These are phyloP conservation scores for Pseudomugil gertrudae DNA, from an alignment of 2,797 vertebrate species.

Conservation along the genomic window DNA sequence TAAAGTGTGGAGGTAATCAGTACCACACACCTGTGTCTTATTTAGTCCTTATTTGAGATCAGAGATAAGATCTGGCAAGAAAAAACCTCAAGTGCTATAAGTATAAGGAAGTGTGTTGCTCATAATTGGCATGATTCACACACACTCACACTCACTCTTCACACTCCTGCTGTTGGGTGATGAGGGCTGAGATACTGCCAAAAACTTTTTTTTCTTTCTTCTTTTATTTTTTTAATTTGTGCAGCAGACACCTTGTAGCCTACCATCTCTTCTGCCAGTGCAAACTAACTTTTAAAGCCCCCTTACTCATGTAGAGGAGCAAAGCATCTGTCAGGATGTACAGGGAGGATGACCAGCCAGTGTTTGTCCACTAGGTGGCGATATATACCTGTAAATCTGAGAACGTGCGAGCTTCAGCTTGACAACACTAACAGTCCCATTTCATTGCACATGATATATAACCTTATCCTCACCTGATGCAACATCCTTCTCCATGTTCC, in stretches of 20 bases:
- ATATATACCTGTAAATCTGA: slow-evolving; percentile 53
- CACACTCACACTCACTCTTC: slow-evolving; percentile 60
- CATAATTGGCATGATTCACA: slow-evolving; percentile 64
- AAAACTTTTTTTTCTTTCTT: slow-evolving; percentile 29
- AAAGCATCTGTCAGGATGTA: slow-evolving; percentile 14
- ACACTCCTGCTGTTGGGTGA: slow-evolving; percentile 59
- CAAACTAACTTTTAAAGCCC: neutral
- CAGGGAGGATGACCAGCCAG: neutral
- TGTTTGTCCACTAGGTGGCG: slow-evolving; percentile 76
- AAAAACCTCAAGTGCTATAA: slow-evolving; percentile 53
- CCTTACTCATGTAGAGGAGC: neutral
- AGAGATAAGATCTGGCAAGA: slow-evolving; percentile 43
- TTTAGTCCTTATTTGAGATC: slow-evolving; percentile 61
- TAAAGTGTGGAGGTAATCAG: slow-evolving; percentile 90
- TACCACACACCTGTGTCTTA: slow-evolving; percentile 90
- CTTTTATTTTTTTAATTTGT: slow-evolving; percentile 8
- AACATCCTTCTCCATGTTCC: slow-evolving; percentile 88
- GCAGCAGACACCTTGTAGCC: slow-evolving; percentile 26
- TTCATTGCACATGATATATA: slow-evolving; percentile 26
- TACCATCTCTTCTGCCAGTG: slow-evolving; percentile 17
- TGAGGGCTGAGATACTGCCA: slow-evolving; percentile 44
- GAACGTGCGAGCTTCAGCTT: neutral
- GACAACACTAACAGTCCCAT: slow-evolving; percentile 29
- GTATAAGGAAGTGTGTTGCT: slow-evolving; percentile 64
- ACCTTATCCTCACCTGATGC: slow-evolving; percentile 87